These are phyloP conservation scores for Agapostemon virescens DNA, from an alignment of 2,888 invertebrate genomes.

Conservation along the genomic window DNA sequence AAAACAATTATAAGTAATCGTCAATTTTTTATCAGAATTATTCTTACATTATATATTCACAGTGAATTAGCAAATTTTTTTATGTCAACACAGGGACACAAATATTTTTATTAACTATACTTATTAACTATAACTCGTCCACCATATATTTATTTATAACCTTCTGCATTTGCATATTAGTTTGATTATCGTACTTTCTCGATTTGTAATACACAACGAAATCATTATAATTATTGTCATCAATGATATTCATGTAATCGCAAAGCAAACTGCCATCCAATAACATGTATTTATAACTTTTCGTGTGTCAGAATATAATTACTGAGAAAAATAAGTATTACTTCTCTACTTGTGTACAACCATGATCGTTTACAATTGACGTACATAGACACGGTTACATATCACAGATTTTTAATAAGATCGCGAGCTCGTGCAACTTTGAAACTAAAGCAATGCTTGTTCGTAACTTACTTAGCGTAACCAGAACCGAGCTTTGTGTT, in stretches of 20 bases:
- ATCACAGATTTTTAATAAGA: neutral
- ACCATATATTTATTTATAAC: neutral
- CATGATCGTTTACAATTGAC: neutral
- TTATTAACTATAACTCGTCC: neutral
- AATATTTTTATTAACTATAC: too few relatives aligned
- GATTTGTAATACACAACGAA: neutral
- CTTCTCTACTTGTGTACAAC: neutral
- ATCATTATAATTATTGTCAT: too few relatives aligned
- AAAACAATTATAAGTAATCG: too few relatives aligned
- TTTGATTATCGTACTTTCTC: neutral
- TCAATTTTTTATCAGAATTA: neutral
- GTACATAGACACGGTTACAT: neutral
- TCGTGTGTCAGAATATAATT: neutral
- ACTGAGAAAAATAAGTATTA: neutral
- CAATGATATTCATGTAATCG: too few relatives aligned
- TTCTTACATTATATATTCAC: neutral
- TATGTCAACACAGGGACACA: too few relatives aligned
- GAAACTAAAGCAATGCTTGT: neutral
- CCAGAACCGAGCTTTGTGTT: neutral
- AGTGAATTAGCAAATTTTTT: neutral
- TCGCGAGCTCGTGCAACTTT: neutral
- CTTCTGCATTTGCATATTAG: neutral
- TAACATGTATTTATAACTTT: neutral
- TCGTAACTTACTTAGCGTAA: neutral
- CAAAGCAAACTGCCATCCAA: too few relatives aligned